phyloP scores from a whole-genome alignment of 2,888 invertebrate genomes.

The Atrina japonica region DNA sequence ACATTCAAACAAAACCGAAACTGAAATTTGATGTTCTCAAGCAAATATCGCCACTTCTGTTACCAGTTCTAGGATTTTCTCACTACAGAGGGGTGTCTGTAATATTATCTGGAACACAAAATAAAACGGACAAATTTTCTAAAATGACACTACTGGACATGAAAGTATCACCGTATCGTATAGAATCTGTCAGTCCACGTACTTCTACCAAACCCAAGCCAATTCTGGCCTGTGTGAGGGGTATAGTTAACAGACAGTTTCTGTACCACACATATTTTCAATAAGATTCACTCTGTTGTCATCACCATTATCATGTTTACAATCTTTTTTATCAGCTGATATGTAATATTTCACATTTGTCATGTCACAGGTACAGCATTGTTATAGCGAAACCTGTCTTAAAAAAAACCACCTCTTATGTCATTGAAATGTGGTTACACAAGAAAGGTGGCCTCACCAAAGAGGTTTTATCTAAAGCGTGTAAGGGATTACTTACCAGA shows the following conservation, averaged over 20 bases:
- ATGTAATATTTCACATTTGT: too few species aligned
- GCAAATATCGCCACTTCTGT: slow-evolving; percentile 34
- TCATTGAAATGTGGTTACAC: too few species aligned
- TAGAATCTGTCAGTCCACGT: slow-evolving; percentile 36
- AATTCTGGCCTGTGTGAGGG: slow-evolving; percentile 51
- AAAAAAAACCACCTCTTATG: too few species aligned
- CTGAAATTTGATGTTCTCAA: slow-evolving; percentile 34
- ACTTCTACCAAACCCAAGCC: slow-evolving; percentile 48
- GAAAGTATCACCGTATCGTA: slow-evolving; percentile 31
- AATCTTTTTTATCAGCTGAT: too few species aligned
- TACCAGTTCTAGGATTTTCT: slow-evolving; percentile 46
- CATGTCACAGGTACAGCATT: too few species aligned
- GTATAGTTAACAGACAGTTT: slow-evolving; percentile 54
- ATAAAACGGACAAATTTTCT: slow-evolving; percentile 23
- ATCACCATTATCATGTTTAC: too few species aligned
- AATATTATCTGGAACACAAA: slow-evolving; percentile 36
- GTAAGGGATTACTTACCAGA: too few species aligned
- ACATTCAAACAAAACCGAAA: slow-evolving; percentile 34
- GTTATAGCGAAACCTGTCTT: too few species aligned
- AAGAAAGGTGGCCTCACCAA: too few species aligned
- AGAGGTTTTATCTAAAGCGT: too few species aligned
- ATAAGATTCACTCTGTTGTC: slow-evolving; percentile 27
- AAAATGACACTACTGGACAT: slow-evolving; percentile 46
- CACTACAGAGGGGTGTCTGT: slow-evolving; percentile 48
- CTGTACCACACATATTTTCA: slow-evolving; percentile 62